phyloP scores from a whole-genome alignment of 2,797 vertebrate genomes.

The Anas flavirostris region DNA sequence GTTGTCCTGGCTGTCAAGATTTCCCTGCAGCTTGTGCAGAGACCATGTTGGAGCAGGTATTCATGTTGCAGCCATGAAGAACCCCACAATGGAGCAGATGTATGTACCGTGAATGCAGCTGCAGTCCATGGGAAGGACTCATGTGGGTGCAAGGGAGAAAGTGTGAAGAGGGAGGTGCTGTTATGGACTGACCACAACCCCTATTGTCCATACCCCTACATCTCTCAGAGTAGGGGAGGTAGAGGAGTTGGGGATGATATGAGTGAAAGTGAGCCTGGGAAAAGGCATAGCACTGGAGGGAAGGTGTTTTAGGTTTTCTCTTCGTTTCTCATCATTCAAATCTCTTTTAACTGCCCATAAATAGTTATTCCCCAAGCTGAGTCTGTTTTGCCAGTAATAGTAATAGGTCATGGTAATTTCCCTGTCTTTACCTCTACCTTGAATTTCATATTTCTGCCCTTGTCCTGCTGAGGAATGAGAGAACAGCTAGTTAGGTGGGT shows the following conservation, averaged over 20 bases:
- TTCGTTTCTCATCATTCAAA: not conserved
- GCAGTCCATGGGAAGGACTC: not conserved
- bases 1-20: no score
- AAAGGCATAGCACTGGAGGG: not conserved
- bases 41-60: not conserved
- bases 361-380: not conserved
- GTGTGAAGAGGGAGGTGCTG: not conserved
- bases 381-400: not conserved
- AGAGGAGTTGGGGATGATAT: not conserved
- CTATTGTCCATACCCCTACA: no score
- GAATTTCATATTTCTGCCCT: not conserved
- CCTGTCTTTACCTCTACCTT: rapidly evolving
- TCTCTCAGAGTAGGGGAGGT: not conserved
- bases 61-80: not conserved
- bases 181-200: not conserved
- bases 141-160: not conserved
- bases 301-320: not conserved
- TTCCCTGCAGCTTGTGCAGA: not conserved
- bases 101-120: not conserved
- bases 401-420: not conserved
- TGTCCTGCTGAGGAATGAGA: not conserved
- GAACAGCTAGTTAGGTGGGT: no score
- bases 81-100: not conserved
- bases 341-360: not conserved
- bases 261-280: not conserved